phyloP scores from a whole-genome alignment of 1,140 invertebrate genomes.

The Lucilia cuprina region DNA sequence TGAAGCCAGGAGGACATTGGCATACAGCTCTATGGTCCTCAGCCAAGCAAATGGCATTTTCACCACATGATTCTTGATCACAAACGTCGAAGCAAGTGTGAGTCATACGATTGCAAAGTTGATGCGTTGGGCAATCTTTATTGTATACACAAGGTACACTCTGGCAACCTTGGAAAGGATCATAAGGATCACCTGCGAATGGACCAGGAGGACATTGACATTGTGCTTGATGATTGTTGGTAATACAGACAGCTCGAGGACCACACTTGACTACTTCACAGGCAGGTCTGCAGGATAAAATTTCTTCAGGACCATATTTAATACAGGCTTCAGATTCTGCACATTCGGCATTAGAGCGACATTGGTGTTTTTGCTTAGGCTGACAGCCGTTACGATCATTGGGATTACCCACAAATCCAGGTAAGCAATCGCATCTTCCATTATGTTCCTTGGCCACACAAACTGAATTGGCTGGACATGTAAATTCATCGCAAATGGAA shows the following conservation, averaged over 20 bases:
- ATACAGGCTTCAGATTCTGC: slow-evolving; percentile 79
- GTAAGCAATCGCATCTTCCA: slow-evolving; percentile 79
- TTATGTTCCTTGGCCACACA: slow-evolving; percentile 78
- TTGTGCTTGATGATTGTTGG: slow-evolving; percentile 86
- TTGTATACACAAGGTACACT: slow-evolving; percentile 86
- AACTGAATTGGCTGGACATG: slow-evolving; percentile 81
- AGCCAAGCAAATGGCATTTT: slow-evolving; percentile 86
- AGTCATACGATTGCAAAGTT: slow-evolving; percentile 81
- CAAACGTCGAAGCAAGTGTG: slow-evolving; percentile 85
- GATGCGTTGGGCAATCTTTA: slow-evolving; percentile 77
- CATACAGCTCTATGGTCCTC: slow-evolving; percentile 83
- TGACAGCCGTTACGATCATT: slow-evolving; percentile 87
- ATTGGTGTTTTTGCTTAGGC: slow-evolving; percentile 74
- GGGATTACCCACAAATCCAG: slow-evolving; percentile 85
- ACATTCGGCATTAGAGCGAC: slow-evolving; percentile 81
- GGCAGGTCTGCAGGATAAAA: slow-evolving; percentile 73
- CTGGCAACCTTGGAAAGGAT: slow-evolving; percentile 75
- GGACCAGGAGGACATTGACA: slow-evolving; percentile 87
- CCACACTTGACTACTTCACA: slow-evolving; percentile 81
- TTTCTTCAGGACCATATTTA: slow-evolving; percentile 58
- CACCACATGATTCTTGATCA: slow-evolving; percentile 81
- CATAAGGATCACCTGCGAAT: slow-evolving; percentile 83
- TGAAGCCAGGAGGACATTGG: slow-evolving; percentile 83
- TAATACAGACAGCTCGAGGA: slow-evolving; percentile 82
- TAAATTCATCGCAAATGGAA: slow-evolving; percentile 78